Evolutionary conservation across 1,140 invertebrate genomes (phyloP).

Genomic region (Lordiphosa stackelbergi): DNA sequence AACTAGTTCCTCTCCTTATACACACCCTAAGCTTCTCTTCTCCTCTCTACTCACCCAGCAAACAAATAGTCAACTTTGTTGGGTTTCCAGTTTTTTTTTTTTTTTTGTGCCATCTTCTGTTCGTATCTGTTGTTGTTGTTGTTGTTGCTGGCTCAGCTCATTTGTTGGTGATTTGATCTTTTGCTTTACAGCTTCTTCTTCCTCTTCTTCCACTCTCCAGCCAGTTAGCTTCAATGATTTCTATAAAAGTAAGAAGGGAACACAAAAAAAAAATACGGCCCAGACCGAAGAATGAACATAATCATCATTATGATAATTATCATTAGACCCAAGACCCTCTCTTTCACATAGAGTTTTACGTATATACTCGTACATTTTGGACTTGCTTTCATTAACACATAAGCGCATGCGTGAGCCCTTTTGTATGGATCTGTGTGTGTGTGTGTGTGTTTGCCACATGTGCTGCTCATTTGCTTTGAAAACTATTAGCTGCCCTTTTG

Average conservation of each 20-base stretch:
- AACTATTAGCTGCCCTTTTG: constrained; percentile 62
- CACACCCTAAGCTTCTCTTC: neutral
- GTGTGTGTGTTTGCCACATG: constrained; percentile 51
- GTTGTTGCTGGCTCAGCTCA: constrained; percentile 51
- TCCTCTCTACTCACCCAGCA: constrained; percentile 4
- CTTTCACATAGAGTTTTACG: constrained; percentile 13
- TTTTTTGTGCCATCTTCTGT: constrained; percentile 15
- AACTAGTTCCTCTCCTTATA: constrained; percentile 24
- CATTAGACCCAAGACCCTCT: constrained; percentile 21
- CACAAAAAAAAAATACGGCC: neutral
- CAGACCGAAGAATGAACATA: constrained; percentile 34
- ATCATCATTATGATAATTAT: constrained; percentile 67
- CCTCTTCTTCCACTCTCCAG: neutral
- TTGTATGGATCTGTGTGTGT: constrained; percentile 4
- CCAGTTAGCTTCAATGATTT: constrained; percentile 62
- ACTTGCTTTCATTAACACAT: constrained; percentile 31
- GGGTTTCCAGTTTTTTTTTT: constrained; percentile 24
- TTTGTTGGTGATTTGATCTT: constrained; percentile 72
- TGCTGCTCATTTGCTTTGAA: constrained; percentile 71
- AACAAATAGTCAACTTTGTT: constrained; percentile 7
- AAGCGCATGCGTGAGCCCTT: constrained; percentile 38
- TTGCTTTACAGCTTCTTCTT: constrained; percentile 34
- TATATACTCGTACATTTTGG: constrained; percentile 2
- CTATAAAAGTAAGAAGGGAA: constrained; percentile 48
- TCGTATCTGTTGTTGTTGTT: constrained; percentile 11